These are phyloP conservation scores for Carassius auratus DNA, from an alignment of 2,113 vertebrate genomes.

Conservation along the genomic window DNA sequence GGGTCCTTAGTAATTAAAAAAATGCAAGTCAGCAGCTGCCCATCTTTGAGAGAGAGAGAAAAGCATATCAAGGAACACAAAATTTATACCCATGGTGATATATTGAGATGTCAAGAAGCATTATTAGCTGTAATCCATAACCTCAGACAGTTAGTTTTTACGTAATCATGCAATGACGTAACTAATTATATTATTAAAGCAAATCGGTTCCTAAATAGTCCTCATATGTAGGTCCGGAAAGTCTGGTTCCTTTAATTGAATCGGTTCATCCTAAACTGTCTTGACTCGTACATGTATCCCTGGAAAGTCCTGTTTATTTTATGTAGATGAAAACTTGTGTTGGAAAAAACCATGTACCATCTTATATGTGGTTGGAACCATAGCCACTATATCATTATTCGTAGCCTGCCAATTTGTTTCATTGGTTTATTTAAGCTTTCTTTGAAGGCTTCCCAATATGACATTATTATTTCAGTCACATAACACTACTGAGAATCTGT, in stretches of 20 bases:
- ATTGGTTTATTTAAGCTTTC: not conserved
- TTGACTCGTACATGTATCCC: not conserved
- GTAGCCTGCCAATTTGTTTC: not conserved
- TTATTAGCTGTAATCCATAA: no score
- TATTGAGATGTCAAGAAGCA: no score
- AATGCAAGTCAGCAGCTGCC: not conserved
- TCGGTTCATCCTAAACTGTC: no score
- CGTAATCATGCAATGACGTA: no score
- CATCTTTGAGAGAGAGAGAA: not conserved
- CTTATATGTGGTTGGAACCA: not conserved
- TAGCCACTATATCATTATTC: not conserved
- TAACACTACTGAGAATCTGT: not conserved
- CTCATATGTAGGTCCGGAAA: no score
- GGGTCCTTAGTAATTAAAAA: not conserved
- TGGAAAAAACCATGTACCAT: not conserved
- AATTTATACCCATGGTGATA: not conserved
- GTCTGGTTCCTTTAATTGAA: no score
- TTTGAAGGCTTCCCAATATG: not conserved
- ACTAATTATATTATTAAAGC: no score
- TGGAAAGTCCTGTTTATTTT: not conserved
- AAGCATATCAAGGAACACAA: not conserved
- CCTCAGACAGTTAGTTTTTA: no score
- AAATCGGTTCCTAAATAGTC: no score
- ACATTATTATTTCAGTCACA: conserved; percentile 3
- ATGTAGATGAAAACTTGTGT: not conserved